A percentile compares a stretch with the other conserved stretches of the same genome.
Conservation (phyloP, 1,140 invertebrate species). For the Condylostylus longicornis region DNA sequence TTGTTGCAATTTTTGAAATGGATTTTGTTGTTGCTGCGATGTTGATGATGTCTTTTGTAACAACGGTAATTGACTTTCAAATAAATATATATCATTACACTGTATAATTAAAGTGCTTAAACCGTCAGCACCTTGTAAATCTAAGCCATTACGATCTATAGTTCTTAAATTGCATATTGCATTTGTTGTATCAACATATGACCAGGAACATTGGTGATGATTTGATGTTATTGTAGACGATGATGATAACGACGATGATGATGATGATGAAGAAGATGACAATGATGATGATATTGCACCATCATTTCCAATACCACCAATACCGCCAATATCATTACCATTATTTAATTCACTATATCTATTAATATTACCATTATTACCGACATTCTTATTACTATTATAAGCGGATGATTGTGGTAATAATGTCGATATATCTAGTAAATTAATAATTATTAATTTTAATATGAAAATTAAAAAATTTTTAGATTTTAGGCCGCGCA, state of each 20-base stretch:
- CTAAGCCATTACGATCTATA: slow-evolving; percentile 48
- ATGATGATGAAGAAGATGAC: slow-evolving; percentile 5
- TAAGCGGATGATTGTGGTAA: neutral
- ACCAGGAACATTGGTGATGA: slow-evolving; percentile 39
- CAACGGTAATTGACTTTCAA: slow-evolving; percentile 57
- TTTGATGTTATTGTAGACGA: slow-evolving; percentile 10
- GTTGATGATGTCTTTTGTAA: too few relatives aligned
- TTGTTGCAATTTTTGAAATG: slow-evolving; percentile 54
- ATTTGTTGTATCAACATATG: slow-evolving; percentile 42
- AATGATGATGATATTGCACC: slow-evolving; percentile 8
- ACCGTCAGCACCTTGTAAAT: slow-evolving; percentile 51
- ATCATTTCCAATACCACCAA: neutral
- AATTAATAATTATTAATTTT: slow-evolving; percentile 4
- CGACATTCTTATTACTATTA: neutral
- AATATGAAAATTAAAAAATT: too few relatives aligned
- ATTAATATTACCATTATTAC: slow-evolving; percentile 3
- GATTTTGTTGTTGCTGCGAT: too few relatives aligned
- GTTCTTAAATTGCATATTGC: slow-evolving; percentile 53
- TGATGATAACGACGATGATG: slow-evolving; percentile 6
- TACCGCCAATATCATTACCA: neutral
- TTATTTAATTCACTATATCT: neutral
- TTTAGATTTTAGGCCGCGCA: too few relatives aligned
- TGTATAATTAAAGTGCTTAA: slow-evolving; percentile 49
- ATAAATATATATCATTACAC: slow-evolving; percentile 62
- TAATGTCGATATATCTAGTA: slow-evolving; percentile 15